Evolutionary conservation across 2,113 vertebrate species (phyloP), one percentile per base, ranked within the genome.

Genomic region (Haliaeetus leucogaster): DNA sequence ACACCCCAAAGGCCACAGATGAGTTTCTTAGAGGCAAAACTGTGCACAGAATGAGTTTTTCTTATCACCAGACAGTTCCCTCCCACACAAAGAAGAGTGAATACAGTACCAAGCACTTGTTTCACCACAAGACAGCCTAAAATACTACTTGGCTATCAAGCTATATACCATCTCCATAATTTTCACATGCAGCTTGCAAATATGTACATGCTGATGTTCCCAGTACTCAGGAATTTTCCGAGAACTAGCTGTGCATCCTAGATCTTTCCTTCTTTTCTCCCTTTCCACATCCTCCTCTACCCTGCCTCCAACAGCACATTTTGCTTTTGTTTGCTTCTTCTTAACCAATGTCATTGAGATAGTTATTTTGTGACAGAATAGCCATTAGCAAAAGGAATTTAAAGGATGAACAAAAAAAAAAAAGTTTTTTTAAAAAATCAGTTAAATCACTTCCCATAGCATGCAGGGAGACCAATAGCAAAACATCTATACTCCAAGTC

Each of bases 291-390:
- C 30, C n/a, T 45, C 47, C 16, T 61, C 26, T 16, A 17, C 21
- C 12, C 13, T 17, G 11, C 58, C 43, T 91, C 48, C 15, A 56
- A 22, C 8, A n/a, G 22, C 2, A 58, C 0, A 0, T 63, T 94
- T 82, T 71, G 13, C 26, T 86, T 67, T 56, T 38, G 11, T 59
- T 79, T 74, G 26, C 68, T 58, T n/a, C 48, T 53, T 43, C 9
- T 74, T 79, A 67, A 62, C 20, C 23, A 47, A 43, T 3, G 45
- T 9, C 42, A 63, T 25, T 17, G 15, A 65, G 8, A 34, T 11
- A 59, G 19, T 58, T 48, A 14, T 22, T 86, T 40, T 43, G 25
- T 19, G 18, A 91, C 11, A 47, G 20, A 67, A 45, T 82, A 73
- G 10, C 7, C 30, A n/a, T 59, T 48, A 78, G 48, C 17, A 32